phyloP scores from a whole-genome alignment of 1,140 invertebrate genomes.

The Drosophila aff. region DNA sequence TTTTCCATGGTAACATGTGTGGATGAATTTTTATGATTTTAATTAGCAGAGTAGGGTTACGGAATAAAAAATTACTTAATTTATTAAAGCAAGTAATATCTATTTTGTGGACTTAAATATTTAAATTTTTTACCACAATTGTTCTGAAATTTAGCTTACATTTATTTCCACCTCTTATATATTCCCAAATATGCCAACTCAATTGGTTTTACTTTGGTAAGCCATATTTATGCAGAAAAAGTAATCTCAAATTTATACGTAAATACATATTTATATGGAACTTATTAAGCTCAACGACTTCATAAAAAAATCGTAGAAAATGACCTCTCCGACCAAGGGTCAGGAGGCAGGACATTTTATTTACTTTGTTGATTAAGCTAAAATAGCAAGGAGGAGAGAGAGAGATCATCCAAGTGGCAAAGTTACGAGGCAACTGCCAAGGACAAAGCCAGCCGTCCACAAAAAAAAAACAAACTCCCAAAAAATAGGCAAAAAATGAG shows the following conservation, averaged over 20 bases:
- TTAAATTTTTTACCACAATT: too few species aligned
- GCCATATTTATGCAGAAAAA: conserved; percentile 25
- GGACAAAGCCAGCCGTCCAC: conserved; percentile 47
- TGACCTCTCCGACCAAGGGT: conserved; percentile 40
- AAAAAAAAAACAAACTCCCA: conserved; percentile 26
- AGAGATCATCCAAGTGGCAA: conserved; percentile 68
- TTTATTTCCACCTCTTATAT: neutral
- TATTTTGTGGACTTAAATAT: neutral
- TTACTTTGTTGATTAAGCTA: conserved; percentile 83
- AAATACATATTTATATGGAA: conserved; percentile 36
- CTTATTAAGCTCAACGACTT: conserved; percentile 23
- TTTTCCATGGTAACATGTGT: conserved; percentile 1
- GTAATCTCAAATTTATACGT: conserved; percentile 35
- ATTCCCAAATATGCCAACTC: neutral
- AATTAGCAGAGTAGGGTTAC: conserved; percentile 6
- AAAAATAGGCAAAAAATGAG: conserved; percentile 41
- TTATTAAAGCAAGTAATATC: neutral
- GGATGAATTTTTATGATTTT: conserved; percentile 24
- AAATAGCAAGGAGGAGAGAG: conserved; percentile 58
- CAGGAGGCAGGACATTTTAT: conserved; percentile 66
- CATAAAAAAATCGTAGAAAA: conserved; percentile 44
- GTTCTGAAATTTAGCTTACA: neutral
- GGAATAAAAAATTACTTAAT: neutral
- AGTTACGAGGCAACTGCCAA: conserved; percentile 56
- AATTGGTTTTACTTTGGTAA: conserved; percentile 13